Evolutionary conservation across 2,797 vertebrate genomes (phyloP), one percentile per base, ranked within the genome.

Genomic region (Simalia tracyae): DNA sequence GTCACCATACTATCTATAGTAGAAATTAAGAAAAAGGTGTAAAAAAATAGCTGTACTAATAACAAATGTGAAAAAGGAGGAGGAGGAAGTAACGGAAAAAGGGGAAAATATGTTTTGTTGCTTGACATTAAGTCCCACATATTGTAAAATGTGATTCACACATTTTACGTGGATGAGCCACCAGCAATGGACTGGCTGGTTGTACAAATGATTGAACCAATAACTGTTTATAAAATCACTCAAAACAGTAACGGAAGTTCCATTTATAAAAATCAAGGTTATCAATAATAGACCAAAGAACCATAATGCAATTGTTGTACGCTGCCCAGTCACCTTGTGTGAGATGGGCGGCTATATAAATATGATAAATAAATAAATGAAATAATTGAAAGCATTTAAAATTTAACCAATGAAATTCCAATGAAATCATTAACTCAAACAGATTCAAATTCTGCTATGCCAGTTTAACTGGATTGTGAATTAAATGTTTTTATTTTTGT

Each of bases 1-100:
- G 98, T 98, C 36, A 98, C 98, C 98, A 99, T 98, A 86, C 98
- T 98, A 96, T 98, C 99, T 99, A 96, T 22, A 97, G 92, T 88
- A 92, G 85, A 94, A 96, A 89, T 50, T 90, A 96, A 95, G 64
- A 95, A 95, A 95, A 36, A 42, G 36, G 36, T 46, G 36, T 46
- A 24, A 46, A 46, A 81, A 19, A 81, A 81, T 1, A 11, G 2
- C 11, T 0, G 0, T 26, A 54, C 42, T 42, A 36, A 76, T 4
- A 88, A 26, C 1, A 1, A 10, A 60, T 81, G n/a, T 63, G 31
- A 22, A 92, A 66, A 72, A 57, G 28, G 2, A 64, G 28, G 57
- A n/a, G 3, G n/a, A 66, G 64, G 4, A 87, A 59, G 68, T 12
- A 81, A 4, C 46, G 1, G 87, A 90, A 28, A 9, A 66, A 68